These are phyloP conservation scores for Lampropteryx suffumata DNA, from an alignment of 2,888 invertebrate genomes.

Conservation along the genomic window DNA sequence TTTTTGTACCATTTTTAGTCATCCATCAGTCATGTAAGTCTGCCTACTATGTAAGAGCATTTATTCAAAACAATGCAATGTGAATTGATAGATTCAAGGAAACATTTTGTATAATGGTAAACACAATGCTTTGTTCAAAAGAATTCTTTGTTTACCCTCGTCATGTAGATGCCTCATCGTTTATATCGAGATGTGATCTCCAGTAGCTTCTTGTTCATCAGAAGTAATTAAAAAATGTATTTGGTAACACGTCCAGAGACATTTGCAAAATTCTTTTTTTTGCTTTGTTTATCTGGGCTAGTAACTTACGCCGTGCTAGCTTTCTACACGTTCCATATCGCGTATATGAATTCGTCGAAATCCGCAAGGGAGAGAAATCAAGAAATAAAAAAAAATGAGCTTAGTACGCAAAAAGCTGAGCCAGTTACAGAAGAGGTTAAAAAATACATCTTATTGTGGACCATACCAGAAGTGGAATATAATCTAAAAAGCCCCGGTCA, in stretches of 20 bases:
- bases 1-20: too few relatives aligned
- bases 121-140: conserved; percentile 45
- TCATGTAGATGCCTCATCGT: conserved; percentile 39
- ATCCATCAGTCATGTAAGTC: too few relatives aligned
- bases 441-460: conserved; percentile 64
- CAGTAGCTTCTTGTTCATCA: conserved; percentile 40
- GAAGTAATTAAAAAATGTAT: conserved; percentile 46
- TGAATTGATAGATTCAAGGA: conserved; percentile 8
- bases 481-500: conserved; percentile 46
- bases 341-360: conserved; percentile 43
- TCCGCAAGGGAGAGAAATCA: conserved; percentile 35
- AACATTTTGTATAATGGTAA: conserved; percentile 8
- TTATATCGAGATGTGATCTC: conserved; percentile 44
- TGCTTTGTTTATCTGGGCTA: conserved; percentile 59
- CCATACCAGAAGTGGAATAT: conserved; percentile 27
- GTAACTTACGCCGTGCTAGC: conserved; percentile 57
- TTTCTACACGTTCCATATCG: conserved; percentile 61
- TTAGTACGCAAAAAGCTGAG: too few relatives aligned
- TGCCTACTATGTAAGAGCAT: background rate
- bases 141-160: conserved; percentile 57
- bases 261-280: conserved; percentile 64
- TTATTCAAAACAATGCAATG: conserved; percentile 2
- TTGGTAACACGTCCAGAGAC: conserved; percentile 51
- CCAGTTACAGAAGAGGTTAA: too few relatives aligned
- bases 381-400: too few relatives aligned